Evolutionary conservation across 2,888 invertebrate species (phyloP), one percentile per base, ranked within the genome.

Genomic region (Hydraecia micacea): DNA sequence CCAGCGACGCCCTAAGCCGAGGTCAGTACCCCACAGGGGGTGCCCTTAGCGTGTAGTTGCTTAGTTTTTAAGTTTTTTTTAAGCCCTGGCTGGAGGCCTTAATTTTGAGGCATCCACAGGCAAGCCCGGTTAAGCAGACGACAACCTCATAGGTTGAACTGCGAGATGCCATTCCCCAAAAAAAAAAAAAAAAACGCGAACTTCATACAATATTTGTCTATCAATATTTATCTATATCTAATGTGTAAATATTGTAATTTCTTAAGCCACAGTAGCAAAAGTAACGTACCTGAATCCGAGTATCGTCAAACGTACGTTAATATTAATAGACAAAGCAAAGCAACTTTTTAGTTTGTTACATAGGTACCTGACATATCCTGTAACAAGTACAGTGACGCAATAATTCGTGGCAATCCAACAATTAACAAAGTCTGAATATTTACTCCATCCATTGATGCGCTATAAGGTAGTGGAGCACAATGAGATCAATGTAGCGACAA

Each of bases 401-500:
- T 49, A n/a, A 49, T 49, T 80, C 13, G 11, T 21, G 32, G n/a
- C 55, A 71, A 80, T 74, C 8, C 39, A 63, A 69, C 49, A 69
- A 73, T 79, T 66, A 73, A 75, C 49, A 62, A 71, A 65, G 49
- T 55, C 42, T 65, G 28, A 66, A 62, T 42, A 62, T 25, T 66
- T 58, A 67, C 63, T 70, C 18, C 52, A 60, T 58, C 21, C 52
- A 81, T 68, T 55, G 39, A 73, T 8, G 46, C 28, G 46, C 62
- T 74, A 62, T 63, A 55, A 67, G 58, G 63, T 39, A 73, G 46
- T 73, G 18, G 36, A 63, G 69, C 73, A 84, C 63, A 81, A 84
- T 77, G 49, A 73, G 58, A 77, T 77, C 75, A 84, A 73, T 77
- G 70, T 81, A 80, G 75, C 73, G 70, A 52, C 75, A 77, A 72